phyloP scores from a whole-genome alignment of 2,888 invertebrate genomes.

The Imbricaverruca yamaguchii region DNA sequence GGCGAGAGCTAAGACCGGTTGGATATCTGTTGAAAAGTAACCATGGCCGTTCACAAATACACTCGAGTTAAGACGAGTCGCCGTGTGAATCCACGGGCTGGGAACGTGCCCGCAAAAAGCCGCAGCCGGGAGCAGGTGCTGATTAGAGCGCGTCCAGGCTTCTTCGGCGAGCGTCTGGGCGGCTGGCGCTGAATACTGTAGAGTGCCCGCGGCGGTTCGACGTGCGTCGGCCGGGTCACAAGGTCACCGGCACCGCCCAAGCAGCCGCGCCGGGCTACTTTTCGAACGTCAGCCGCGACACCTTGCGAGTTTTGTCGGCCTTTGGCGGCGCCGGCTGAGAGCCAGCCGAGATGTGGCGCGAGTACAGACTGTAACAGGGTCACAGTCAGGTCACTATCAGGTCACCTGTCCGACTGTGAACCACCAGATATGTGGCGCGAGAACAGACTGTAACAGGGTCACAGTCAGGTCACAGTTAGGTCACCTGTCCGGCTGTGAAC shows the following conservation, averaged over 20 bases:
- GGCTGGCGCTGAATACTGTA: neutral
- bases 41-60: too few relatives aligned
- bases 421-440: slow-evolving; percentile 1
- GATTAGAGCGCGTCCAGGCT: neutral
- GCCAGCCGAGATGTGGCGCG: slow-evolving; percentile 7
- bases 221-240: neutral
- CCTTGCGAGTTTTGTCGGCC: slow-evolving; percentile 12
- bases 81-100: neutral
- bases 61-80: too few relatives aligned
- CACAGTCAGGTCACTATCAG: too few relatives aligned
- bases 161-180: neutral
- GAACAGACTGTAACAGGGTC: neutral
- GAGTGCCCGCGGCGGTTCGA: too few relatives aligned
- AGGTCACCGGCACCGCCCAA: neutral
- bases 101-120: neutral
- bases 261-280: neutral
- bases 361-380: neutral
- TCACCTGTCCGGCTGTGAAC: neutral
- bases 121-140: neutral
- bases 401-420: neutral
- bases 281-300: slow-evolving; percentile 7
- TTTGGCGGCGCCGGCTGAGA: neutral
- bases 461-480: too few relatives aligned
- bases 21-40: too few relatives aligned
- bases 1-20: too few relatives aligned